Evolutionary conservation across 2,797 vertebrate genomes (phyloP), one percentile per base, ranked within the genome.

Genomic region (Avahi laniger): DNA sequence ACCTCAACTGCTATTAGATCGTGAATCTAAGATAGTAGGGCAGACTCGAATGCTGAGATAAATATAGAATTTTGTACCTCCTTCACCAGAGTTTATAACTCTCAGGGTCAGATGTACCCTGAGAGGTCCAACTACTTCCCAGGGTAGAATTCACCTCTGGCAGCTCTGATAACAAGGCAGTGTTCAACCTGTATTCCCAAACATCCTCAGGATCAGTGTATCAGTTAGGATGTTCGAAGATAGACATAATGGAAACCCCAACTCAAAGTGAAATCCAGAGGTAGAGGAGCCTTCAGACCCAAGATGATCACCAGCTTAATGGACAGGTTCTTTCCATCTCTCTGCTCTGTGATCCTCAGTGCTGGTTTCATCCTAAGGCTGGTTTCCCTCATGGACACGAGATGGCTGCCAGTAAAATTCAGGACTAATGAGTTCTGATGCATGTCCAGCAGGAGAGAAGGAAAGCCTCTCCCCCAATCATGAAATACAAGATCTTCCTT

Each of bases 1-100:
- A 76, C 72, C 24, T 89, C 67, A 52, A 28, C 38, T 82, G 48
- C 81, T 78, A 3, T 70, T 84, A 75, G 65, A 69, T 75, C 72
- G 54, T 26, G 48, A 81, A 95, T 59, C 81, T 86, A 89, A 95
- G 92, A 80, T 22, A 88, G 33, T n/a, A 76, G 35, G 69, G 48
- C 41, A 75, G 79, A 93, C 5, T 73, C 59, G 65, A 94, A 78
- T 63, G 15, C 72, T 1, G 3, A 73, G 65, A 89, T 30, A 86
- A 96, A 94, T 54, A 86, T 26, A 90, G 89, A 90, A 79, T 63
- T 97, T 59, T 79, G 54, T 76, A 70, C 33, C 30, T 70, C 52
- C 33, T 94, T 84, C 22, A 70, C 41, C 43, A 80, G 82, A 84
- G 52, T 83, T 84, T 80, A 26, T 79, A 79, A 89, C 59, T 83